Conservation (phyloP, 2,888 invertebrate species). For the Spisula solida region DNA sequence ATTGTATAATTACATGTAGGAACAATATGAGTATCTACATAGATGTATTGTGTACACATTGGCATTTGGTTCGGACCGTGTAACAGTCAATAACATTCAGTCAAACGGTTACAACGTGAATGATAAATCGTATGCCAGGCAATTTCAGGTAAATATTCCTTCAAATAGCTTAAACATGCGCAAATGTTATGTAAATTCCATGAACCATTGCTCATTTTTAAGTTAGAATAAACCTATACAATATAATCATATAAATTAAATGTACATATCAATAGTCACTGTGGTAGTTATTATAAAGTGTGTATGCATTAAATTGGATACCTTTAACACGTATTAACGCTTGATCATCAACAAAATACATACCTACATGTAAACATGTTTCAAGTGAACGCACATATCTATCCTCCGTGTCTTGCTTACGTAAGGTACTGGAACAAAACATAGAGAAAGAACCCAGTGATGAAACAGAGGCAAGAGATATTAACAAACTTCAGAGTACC, state of each 20-base stretch:
- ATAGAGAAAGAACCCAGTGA: neutral
- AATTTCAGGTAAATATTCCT: conserved; percentile 17
- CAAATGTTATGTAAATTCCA: too few species aligned
- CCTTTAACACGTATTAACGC: too few species aligned
- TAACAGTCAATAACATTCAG: neutral
- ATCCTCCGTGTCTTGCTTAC: neutral
- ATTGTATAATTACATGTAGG: neutral
- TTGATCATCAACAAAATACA: too few species aligned
- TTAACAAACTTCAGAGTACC: neutral
- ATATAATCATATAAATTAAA: too few species aligned
- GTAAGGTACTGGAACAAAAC: neutral
- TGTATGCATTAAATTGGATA: too few species aligned
- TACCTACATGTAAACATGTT: neutral
- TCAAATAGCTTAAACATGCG: too few species aligned
- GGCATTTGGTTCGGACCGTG: conserved; percentile 2
- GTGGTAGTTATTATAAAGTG: too few species aligned
- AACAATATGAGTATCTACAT: too few species aligned
- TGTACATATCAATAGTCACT: too few species aligned
- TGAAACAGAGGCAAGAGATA: neutral
- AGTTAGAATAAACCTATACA: too few species aligned
- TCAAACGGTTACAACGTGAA: neutral
- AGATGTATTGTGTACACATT: too few species aligned
- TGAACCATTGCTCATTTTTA: too few species aligned
- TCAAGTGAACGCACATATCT: neutral
- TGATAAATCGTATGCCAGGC: neutral